phyloP scores from a whole-genome alignment of 2,797 vertebrate genomes.

The Dromococcyx pavoninus region DNA sequence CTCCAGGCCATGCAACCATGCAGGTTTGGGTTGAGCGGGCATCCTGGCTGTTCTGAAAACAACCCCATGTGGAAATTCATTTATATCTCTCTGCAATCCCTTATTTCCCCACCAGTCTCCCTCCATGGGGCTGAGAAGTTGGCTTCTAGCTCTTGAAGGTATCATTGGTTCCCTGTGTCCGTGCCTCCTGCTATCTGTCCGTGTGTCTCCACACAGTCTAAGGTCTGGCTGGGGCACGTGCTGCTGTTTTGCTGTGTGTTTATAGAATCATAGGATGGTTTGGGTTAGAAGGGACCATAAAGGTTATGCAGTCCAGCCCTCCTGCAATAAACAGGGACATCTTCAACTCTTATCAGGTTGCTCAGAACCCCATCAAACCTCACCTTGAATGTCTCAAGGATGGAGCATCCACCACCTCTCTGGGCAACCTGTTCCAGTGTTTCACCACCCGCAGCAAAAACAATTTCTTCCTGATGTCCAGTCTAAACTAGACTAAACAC shows the following conservation, averaged over 20 bases:
- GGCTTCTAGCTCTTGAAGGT: background rate
- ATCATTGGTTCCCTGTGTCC: background rate
- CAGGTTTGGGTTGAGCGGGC: background rate
- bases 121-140: background rate
- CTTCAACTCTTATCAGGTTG: too few species aligned
- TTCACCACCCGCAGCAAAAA: too few species aligned
- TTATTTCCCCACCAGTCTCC: background rate
- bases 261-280: too few species aligned
- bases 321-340: too few species aligned
- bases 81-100: background rate
- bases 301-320: too few species aligned
- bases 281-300: too few species aligned
- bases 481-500: background rate
- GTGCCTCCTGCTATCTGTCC: background rate
- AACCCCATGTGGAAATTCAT: background rate
- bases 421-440: too few species aligned
- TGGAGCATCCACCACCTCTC: too few species aligned
- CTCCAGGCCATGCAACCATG: background rate
- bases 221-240: background rate
- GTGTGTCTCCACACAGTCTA: background rate
- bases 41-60: accelerated
- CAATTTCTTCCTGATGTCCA: too few species aligned
- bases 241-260: background rate
- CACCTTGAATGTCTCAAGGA: too few species aligned
- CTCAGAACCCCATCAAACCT: too few species aligned